A percentile compares a stretch with the other conserved stretches of the same genome.
Conservation (phyloP, 2,797 vertebrate species). For the Schizothorax lantsangensis region DNA sequence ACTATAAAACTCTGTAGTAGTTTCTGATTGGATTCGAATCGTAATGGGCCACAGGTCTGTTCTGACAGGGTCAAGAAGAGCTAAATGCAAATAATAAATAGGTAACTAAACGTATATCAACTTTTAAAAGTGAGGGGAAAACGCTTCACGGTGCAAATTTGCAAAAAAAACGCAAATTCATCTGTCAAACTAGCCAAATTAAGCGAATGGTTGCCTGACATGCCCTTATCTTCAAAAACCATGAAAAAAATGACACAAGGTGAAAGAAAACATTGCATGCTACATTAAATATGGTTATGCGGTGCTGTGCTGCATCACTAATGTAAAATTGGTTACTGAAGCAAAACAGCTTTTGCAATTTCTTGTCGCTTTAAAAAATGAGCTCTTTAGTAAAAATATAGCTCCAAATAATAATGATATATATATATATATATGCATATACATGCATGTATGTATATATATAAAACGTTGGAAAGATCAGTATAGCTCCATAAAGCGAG, state of each 20-base stretch:
- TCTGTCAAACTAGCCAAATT: slow-evolving; percentile 6
- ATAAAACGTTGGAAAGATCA: not conserved
- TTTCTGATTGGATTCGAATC: not conserved
- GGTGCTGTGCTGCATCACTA: not conserved
- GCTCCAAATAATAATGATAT: not conserved
- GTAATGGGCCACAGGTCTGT: not conserved
- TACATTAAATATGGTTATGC: slow-evolving; percentile 4
- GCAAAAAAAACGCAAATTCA: not conserved
- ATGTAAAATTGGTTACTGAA: not conserved
- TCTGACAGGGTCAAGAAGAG: not conserved
- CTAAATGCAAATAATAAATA: slow-evolving; percentile 13
- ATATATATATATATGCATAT: not conserved
- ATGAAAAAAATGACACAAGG: not conserved
- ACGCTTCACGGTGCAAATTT: not conserved
- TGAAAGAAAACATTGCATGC: not conserved
- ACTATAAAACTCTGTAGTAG: not conserved
- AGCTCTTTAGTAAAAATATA: not conserved
- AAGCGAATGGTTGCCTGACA: not conserved
- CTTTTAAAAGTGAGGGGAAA: not conserved
- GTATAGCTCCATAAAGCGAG: not conserved
- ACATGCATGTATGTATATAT: too few species aligned
- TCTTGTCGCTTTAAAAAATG: not conserved
- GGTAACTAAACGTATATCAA: not conserved
- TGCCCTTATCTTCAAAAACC: not conserved
- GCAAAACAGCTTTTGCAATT: not conserved